phyloP scores from a whole-genome alignment of 2,888 invertebrate genomes.

The Tyria jacobaeae region DNA sequence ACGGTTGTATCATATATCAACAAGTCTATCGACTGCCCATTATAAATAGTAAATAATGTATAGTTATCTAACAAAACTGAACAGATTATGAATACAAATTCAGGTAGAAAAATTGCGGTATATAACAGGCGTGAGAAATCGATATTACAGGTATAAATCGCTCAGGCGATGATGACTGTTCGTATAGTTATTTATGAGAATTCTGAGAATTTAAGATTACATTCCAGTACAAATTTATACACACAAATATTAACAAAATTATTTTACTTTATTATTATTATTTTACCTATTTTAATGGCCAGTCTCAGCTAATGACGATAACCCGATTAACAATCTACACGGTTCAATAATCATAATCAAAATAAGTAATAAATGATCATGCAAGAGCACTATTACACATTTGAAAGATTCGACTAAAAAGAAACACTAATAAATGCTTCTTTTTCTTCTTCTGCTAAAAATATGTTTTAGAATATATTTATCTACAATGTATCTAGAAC shows the following conservation, averaged over 20 bases:
- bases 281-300: not conserved
- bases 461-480: conserved; percentile 21
- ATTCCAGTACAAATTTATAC: not conserved
- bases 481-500: no score
- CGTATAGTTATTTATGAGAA: conserved; percentile 5
- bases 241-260: not conserved
- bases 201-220: not conserved
- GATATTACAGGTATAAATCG: conserved; percentile 19
- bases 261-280: conserved; percentile 5
- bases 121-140: conserved; percentile 28
- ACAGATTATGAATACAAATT: conserved; percentile 63
- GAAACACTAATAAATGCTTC: conserved; percentile 32
- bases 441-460: conserved; percentile 20
- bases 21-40: conserved; percentile 77
- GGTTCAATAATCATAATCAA: no score
- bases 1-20: conserved; percentile 73
- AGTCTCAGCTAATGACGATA: conserved; percentile 1
- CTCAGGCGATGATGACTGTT: conserved; percentile 11
- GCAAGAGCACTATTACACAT: conserved; percentile 13
- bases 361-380: conserved; percentile 31
- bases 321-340: not conserved
- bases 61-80: conserved; percentile 69
- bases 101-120: conserved; percentile 43
- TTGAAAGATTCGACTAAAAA: conserved; percentile 31
- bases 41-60: conserved; percentile 69